phyloP scores from a whole-genome alignment of 2,113 vertebrate genomes.

The Dendrocopos noguchii region DNA sequence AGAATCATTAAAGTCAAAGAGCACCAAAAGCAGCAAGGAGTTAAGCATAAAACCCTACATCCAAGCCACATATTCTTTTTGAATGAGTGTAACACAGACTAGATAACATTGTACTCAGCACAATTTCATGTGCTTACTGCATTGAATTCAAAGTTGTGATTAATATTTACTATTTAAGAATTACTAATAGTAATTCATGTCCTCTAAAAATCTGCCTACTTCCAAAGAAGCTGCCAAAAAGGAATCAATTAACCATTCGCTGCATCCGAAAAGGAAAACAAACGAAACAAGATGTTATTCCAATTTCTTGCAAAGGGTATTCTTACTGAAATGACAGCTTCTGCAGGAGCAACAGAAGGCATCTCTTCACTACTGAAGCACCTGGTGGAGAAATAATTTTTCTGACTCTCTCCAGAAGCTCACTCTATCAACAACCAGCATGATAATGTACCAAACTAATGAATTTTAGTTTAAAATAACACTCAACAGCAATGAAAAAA shows the following conservation, averaged over 20 bases:
- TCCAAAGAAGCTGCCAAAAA: neutral
- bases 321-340: neutral
- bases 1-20: neutral
- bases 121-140: neutral
- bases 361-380: neutral
- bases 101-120: neutral
- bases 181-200: neutral
- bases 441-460: neutral
- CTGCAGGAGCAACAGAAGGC: neutral
- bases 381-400: neutral
- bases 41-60: neutral
- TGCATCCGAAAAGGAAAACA: neutral
- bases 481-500: neutral
- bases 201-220: neutral
- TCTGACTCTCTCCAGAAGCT: neutral
- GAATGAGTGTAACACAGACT: neutral
- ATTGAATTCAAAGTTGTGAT: neutral
- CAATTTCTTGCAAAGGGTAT: neutral
- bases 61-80: neutral
- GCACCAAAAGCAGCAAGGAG: neutral
- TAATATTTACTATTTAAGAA: neutral
- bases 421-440: neutral
- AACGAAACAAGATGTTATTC: neutral
- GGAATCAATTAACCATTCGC: neutral
- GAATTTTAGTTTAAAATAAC: neutral